A percentile compares a stretch with the other conserved stretches of the same genome.
These are phyloP conservation scores for Etheostoma spectabile DNA, from an alignment of 2,113 vertebrate species.

Conservation along the genomic window DNA sequence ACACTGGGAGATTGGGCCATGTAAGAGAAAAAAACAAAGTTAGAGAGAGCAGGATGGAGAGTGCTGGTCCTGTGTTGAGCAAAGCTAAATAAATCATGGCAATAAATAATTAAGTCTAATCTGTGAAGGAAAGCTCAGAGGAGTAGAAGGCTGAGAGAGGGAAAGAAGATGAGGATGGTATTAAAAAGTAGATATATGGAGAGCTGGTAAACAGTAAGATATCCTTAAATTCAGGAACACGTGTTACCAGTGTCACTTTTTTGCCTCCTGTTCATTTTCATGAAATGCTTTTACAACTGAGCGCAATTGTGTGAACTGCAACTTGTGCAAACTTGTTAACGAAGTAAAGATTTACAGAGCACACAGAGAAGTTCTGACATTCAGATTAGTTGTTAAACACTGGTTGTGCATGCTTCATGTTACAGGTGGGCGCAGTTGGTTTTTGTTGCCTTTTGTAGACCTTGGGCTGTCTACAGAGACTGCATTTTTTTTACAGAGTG, in stretches of 20 bases:
- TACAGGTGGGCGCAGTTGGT: too few species aligned
- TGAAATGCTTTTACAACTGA: constrained; percentile 13
- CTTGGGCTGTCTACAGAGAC: too few species aligned
- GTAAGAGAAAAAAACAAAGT: constrained; percentile 24
- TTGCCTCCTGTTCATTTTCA: background rate
- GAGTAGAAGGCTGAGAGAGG: constrained; percentile 42
- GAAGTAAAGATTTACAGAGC: background rate
- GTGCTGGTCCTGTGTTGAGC: constrained; percentile 73
- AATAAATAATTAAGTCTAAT: constrained; percentile 78
- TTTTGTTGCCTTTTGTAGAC: too few species aligned
- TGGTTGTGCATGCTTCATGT: too few species aligned
- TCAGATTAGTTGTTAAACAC: background rate
- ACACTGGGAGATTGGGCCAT: background rate
- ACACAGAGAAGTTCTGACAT: background rate
- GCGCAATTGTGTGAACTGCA: constrained; percentile 1
- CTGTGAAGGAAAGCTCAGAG: constrained; percentile 74
- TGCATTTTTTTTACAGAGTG: too few species aligned
- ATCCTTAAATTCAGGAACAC: constrained; percentile 29
- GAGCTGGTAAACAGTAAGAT: constrained; percentile 47
- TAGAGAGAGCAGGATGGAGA: constrained; percentile 68
- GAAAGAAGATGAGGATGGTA: constrained; percentile 48
- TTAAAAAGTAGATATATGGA: constrained; percentile 49
- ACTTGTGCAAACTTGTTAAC: too few species aligned
- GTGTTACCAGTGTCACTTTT: background rate
- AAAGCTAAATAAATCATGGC: constrained; percentile 81